Base-by-base conservation (phyloP, 1,140 invertebrate genomes). In the Stegodyphus dumicola region DNA sequence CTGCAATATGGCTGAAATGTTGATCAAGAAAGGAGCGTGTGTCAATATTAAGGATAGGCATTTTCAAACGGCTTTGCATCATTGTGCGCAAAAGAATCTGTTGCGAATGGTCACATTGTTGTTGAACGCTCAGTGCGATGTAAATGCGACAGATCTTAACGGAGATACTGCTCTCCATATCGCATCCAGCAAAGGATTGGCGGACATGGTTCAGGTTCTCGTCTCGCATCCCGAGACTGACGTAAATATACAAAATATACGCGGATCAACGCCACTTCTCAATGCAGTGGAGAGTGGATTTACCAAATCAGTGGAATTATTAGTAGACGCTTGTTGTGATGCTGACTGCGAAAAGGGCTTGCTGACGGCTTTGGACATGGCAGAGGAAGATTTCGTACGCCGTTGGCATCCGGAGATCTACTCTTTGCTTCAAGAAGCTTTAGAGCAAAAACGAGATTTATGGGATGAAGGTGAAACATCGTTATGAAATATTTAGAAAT, bases 1-100 rank as follows among this genome's bases (percentile, higher is more conserved):
- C 88, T 93, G 94, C 10, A 95, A 96, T 75, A 95, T 98, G 87
- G 95, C 97, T 6, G 94, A 95, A 89, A 49, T 83, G 6, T 91
- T 95, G 79, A 81, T 90, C 73, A 71, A 88, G 56, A 69, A 53
- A 18, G 79, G 84, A 15, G 60, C 79, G 17, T 10, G 53, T 49
- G 66, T 85, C 1, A 87, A 88, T 52, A 87, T 87, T 2, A 88
- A 88, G 52, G 88, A 89, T 76, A 87, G 88, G 66, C 78, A 88
- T 56, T 86, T 87, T 54, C 87, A 88, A 60, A 80, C 87, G 54
- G 74, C 66, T 13, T 51, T 86, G 48, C 88, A 87, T 54, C 83
- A 86, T 56, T 54, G 83, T 15, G 85, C 78, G 10, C 69, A 67
- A 60, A 87, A 56, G 65, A 89, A 89, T 52, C 67, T 69, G 70